Evolutionary conservation across 2,113 vertebrate species (phyloP).

Genomic region (Canis aureus): DNA sequence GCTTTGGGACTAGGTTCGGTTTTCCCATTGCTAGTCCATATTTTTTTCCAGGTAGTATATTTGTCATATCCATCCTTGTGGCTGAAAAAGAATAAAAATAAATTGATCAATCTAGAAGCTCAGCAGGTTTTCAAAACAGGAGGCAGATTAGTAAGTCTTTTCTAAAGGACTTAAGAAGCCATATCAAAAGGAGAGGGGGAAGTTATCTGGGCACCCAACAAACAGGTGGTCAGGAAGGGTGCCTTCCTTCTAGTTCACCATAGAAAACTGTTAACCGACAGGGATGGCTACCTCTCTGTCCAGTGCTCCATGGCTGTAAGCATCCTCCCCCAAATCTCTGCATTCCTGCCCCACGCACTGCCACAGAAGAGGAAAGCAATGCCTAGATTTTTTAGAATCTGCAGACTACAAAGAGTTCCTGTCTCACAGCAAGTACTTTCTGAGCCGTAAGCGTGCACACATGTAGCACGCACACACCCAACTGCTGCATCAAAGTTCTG

Average conservation of each 20-base stretch:
- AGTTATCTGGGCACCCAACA: neutral
- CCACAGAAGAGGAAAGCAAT: neutral
- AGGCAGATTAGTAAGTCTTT: neutral
- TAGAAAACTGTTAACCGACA: neutral
- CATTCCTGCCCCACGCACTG: neutral
- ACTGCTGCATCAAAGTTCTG: neutral
- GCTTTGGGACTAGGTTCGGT: constrained; percentile 98
- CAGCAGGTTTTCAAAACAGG: constrained; percentile 43
- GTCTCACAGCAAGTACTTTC: neutral
- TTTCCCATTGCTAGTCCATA: constrained; percentile 99
- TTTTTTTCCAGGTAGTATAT: constrained; percentile 95
- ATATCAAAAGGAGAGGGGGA: neutral
- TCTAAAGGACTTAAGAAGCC: neutral
- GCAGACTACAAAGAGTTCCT: neutral
- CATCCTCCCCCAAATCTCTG: neutral
- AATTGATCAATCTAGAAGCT: neutral
- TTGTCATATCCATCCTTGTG: constrained; percentile 99
- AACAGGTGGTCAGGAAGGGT: neutral
- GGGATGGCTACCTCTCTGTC: neutral
- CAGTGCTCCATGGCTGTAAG: neutral
- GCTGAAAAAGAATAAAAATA: constrained; percentile 85
- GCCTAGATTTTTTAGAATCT: neutral
- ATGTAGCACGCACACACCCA: neutral
- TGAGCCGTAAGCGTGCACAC: neutral
- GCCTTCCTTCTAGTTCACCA: neutral